Evolutionary conservation across 1,140 invertebrate genomes (phyloP).

Genomic region (Grapholita molesta): DNA sequence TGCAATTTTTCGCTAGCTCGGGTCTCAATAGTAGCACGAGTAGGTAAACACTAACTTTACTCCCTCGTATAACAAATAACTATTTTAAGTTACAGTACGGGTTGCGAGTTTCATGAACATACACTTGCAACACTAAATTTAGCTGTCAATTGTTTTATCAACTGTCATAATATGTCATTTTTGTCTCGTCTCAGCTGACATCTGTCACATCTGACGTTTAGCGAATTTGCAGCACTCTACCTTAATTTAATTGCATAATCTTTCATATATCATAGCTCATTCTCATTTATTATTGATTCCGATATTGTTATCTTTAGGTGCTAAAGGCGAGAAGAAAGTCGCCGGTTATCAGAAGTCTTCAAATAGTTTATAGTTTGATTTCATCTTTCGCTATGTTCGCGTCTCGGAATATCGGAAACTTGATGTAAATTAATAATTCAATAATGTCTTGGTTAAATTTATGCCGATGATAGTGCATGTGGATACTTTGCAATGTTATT

Average conservation of each 20-base stretch:
- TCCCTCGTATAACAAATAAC: too few species aligned
- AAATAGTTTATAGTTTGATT: neutral
- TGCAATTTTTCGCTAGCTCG: too few species aligned
- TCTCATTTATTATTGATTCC: neutral
- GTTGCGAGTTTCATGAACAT: neutral
- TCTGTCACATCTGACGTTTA: neutral
- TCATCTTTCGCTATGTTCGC: conserved; percentile 34
- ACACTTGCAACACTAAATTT: neutral
- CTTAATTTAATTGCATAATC: neutral
- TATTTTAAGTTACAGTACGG: neutral
- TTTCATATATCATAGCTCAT: neutral
- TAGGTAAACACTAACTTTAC: too few species aligned
- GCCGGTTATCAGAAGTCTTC: conserved; percentile 17
- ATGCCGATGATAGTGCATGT: neutral
- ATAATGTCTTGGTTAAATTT: neutral
- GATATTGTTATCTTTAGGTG: neutral
- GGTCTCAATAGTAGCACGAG: too few species aligned
- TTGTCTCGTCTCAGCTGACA: neutral
- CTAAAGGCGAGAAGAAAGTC: neutral
- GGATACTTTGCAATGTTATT: neutral
- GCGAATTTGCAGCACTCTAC: neutral
- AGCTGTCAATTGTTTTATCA: neutral
- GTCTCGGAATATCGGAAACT: conserved; percentile 38
- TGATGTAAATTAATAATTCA: conserved; percentile 38
- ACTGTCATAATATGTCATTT: neutral